A percentile compares a stretch with the other conserved stretches of the same genome.
These are phyloP conservation scores for Falcaria lacertinaria DNA, from an alignment of 2,888 invertebrate species.

Conservation along the genomic window DNA sequence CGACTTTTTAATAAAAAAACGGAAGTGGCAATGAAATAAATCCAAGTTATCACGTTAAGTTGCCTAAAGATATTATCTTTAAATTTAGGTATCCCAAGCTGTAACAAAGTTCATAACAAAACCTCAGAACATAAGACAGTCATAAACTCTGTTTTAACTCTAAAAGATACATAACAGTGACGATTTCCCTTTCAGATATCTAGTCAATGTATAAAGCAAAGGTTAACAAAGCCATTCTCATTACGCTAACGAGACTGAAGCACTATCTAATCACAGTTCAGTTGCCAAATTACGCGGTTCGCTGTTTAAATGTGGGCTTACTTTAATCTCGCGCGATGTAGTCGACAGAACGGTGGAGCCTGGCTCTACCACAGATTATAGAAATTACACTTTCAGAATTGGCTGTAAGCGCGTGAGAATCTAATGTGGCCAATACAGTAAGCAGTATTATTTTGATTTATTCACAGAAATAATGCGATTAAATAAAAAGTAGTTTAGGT, in stretches of 20 bases:
- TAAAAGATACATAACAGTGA: constrained; percentile 10
- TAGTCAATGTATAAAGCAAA: constrained; percentile 51
- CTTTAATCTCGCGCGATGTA: constrained; percentile 64
- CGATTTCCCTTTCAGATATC: constrained; percentile 32
- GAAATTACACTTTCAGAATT: constrained; percentile 14
- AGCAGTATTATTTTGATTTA: no score
- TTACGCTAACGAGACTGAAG: constrained; percentile 70
- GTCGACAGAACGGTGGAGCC: constrained; percentile 31
- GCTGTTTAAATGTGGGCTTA: constrained; percentile 70
- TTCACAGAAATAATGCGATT: no score
- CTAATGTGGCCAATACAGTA: not conserved
- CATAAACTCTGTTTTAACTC: not conserved
- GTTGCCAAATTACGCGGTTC: constrained; percentile 75
- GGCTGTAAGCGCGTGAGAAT: constrained; percentile 7
- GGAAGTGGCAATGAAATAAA: no score
- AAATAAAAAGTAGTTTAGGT: no score
- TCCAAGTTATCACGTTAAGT: no score
- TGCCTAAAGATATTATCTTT: no score
- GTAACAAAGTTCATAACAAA: not conserved
- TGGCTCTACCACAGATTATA: constrained; percentile 26
- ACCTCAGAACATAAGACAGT: not conserved
- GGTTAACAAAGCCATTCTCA: constrained; percentile 69
- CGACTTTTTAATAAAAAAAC: no score
- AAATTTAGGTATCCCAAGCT: no score
- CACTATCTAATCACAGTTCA: constrained; percentile 75